Conservation (phyloP, 2,888 invertebrate genomes). For the Agrochola macilenta region DNA sequence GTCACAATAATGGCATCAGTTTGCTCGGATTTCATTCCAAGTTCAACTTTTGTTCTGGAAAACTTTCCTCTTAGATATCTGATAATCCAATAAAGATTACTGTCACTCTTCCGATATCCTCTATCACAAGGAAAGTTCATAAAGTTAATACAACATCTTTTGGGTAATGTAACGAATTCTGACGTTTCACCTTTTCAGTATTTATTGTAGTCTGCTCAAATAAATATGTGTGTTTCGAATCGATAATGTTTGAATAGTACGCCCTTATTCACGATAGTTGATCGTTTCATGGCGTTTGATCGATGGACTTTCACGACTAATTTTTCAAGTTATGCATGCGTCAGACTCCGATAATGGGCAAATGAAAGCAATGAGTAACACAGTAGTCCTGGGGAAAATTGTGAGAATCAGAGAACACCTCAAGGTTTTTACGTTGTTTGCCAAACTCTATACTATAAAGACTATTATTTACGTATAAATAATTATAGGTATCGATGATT, state of each 20-base stretch:
- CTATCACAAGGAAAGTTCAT: slow-evolving; percentile 45
- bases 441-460: background rate
- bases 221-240: slow-evolving; percentile 59
- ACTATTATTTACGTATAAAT: slow-evolving; percentile 8
- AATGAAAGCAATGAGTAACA: slow-evolving; percentile 53
- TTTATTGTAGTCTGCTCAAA: slow-evolving; percentile 51
- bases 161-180: slow-evolving; percentile 46
- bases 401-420: slow-evolving; percentile 23
- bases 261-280: slow-evolving; percentile 52
- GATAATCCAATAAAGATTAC: slow-evolving; percentile 63
- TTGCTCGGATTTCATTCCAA: slow-evolving; percentile 46
- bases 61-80: slow-evolving; percentile 57
- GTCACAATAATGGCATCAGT: slow-evolving; percentile 58
- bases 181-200: slow-evolving; percentile 52
- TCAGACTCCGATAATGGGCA: slow-evolving; percentile 29
- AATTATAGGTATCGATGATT: slow-evolving; percentile 6
- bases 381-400: slow-evolving; percentile 25
- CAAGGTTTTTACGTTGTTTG: background rate
- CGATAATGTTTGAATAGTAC: slow-evolving; percentile 61
- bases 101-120: slow-evolving; percentile 62
- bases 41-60: slow-evolving; percentile 39
- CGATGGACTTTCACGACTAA: slow-evolving; percentile 52
- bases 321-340: slow-evolving; percentile 50
- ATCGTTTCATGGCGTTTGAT: slow-evolving; percentile 54
- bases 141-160: slow-evolving; percentile 42